Conservation (phyloP, 2,888 invertebrate genomes). For the Amphipyra berbera region DNA sequence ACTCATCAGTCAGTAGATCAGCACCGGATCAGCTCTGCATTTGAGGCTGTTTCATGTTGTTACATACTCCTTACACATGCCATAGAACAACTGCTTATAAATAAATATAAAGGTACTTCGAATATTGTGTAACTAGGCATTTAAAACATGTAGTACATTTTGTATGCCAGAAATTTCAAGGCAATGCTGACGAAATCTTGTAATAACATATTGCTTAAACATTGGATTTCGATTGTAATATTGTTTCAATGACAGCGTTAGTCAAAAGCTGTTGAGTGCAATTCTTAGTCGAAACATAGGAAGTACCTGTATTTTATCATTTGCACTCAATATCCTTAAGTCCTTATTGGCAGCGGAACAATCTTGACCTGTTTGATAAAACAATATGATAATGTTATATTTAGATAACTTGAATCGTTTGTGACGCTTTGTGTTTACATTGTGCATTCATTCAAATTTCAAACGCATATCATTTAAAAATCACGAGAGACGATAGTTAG, state of each 20-base stretch:
- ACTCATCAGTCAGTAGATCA: no score
- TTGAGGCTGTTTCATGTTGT: no score
- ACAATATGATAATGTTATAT: constrained; percentile 43
- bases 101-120: no score
- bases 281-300: constrained; percentile 16
- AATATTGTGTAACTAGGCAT: constrained; percentile 9
- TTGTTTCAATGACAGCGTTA: constrained; percentile 20
- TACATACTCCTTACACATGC: no score
- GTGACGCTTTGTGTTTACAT: not conserved
- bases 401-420: constrained; percentile 25
- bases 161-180: constrained; percentile 43
- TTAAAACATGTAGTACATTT: constrained; percentile 32
- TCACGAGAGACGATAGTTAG: no score
- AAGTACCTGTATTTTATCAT: constrained; percentile 40
- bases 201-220: constrained; percentile 37
- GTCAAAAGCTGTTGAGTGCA: constrained; percentile 3
- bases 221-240: constrained; percentile 35
- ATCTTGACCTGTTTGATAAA: constrained; percentile 58
- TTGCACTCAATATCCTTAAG: constrained; percentile 31
- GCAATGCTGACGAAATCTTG: constrained; percentile 33
- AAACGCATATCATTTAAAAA: no score
- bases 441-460: no score
- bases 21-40: no score
- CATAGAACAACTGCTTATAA: no score
- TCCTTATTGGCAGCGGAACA: constrained; percentile 36